Percentiles rank a stretch among this genome's conserved stretches.
Conservation (phyloP, 2,113 vertebrate species). For the Platichthys stellatus region DNA sequence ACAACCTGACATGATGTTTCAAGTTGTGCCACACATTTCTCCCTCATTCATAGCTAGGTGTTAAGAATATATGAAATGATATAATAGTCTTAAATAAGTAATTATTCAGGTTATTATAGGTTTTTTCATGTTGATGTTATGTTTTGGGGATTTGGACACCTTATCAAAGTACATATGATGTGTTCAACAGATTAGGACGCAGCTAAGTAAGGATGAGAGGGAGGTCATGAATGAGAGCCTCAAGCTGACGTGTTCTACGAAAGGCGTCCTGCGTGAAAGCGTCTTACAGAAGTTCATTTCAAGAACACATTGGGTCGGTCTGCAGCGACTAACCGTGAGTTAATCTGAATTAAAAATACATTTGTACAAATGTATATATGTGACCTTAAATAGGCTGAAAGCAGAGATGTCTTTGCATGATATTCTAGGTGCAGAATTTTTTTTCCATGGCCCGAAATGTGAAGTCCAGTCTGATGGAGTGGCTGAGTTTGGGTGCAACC, state of each 20-base stretch:
- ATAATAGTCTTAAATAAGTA: background rate
- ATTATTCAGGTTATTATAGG: background rate
- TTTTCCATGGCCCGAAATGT: conserved; percentile 32
- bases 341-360: background rate
- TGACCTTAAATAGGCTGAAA: background rate
- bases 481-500: conserved; percentile 85
- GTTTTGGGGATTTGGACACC: background rate
- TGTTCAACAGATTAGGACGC: conserved; percentile 77
- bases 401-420: background rate
- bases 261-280: conserved; percentile 82
- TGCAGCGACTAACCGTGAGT: conserved; percentile 72
- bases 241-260: conserved; percentile 81
- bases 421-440: conserved; percentile 7
- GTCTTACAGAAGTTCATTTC: conserved; percentile 80
- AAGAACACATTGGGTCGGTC: conserved; percentile 81
- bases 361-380: background rate
- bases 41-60: background rate
- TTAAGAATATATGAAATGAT: background rate
- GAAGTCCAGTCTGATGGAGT: conserved; percentile 83
- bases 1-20: background rate
- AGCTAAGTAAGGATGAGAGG: conserved; percentile 78
- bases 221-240: conserved; percentile 62
- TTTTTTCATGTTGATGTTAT: background rate
- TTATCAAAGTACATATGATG: background rate
- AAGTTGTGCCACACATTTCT: background rate